Conservation (phyloP, 2,797 vertebrate species). For the Vespertilio murinus region DNA sequence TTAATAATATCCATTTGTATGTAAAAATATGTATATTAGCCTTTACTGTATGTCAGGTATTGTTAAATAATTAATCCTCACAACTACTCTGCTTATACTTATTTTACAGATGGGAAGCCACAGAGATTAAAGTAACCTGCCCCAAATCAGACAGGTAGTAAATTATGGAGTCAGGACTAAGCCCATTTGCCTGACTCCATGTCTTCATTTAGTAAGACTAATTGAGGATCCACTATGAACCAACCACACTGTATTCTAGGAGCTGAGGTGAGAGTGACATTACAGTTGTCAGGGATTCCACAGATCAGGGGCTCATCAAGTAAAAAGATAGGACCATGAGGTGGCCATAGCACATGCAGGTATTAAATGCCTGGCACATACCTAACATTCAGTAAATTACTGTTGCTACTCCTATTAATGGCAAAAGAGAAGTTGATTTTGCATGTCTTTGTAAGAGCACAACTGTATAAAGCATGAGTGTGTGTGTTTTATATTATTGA, state of each 20-base stretch:
- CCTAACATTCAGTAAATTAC: neutral
- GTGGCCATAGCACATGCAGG: neutral
- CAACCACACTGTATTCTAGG: neutral
- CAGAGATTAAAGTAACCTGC: constrained; percentile 17
- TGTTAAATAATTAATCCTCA: neutral
- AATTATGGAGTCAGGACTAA: neutral
- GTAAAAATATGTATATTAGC: neutral
- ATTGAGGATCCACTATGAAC: neutral
- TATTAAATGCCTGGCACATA: neutral
- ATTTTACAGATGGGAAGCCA: neutral
- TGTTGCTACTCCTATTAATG: neutral
- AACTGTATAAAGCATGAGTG: neutral
- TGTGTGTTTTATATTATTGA: neutral
- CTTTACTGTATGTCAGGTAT: neutral
- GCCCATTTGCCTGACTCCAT: neutral
- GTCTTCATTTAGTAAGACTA: neutral
- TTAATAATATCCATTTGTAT: neutral
- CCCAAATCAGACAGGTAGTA: neutral
- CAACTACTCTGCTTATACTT: neutral
- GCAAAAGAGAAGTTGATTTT: neutral
- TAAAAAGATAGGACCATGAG: neutral
- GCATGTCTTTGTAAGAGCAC: neutral
- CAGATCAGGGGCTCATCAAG: neutral
- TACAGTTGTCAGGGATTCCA: neutral
- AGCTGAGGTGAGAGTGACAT: neutral